Evolutionary conservation across 2,888 invertebrate genomes (phyloP), one percentile per base, ranked within the genome.

Genomic region (Metacarcinus magister): DNA sequence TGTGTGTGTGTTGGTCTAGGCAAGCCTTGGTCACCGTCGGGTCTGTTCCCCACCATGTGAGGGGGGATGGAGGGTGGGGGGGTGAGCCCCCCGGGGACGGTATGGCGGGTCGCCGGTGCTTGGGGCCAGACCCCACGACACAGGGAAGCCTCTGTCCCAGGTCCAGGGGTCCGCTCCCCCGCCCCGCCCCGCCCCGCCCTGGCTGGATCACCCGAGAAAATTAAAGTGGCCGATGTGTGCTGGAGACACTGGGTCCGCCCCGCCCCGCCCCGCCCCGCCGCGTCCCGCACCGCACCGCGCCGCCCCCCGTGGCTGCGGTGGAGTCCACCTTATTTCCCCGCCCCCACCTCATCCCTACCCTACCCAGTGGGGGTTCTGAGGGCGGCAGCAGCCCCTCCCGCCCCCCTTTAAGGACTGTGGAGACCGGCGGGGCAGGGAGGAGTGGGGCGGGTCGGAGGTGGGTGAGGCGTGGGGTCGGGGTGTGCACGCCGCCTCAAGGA

Each of bases 181-280:
- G n/a, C 23, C 67, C 67, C 67, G 67, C 82, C 32, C 82, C 67
- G n/a, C 23, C 67, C 67, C 82, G 32, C 32, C 82, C 82, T 8
- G 32, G 82, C 82, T 82, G 82, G 82, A 82, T 82, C 82, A 82
- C 82, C 82, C 32, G 82, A 82, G 82, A 82, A 82, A 82, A 82
- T 82, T 82, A 82, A 82, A 82, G 82, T 82, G 82, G 82, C 82
- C 82, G 82, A 82, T 82, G 82, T 82, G 82, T 82, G 82, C 82
- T 82, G 82, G 82, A 82, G 82, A 82, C 82, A 82, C 82, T 82
- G 82, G 82, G 82, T 82, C 82, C 82, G 82, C 32, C 32, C 82
- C 82, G 82, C 82, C 82, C 82, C 82, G 82, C 82, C 82, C 82
- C 82, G 82, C 32, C 7, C 82, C 82, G 82, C 32, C 82, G 32